Percentiles rank a stretch among this genome's conserved stretches.
These are phyloP conservation scores for Plectrocnemia conspersa DNA, from an alignment of 1,140 invertebrate genomes.

Conservation along the genomic window DNA sequence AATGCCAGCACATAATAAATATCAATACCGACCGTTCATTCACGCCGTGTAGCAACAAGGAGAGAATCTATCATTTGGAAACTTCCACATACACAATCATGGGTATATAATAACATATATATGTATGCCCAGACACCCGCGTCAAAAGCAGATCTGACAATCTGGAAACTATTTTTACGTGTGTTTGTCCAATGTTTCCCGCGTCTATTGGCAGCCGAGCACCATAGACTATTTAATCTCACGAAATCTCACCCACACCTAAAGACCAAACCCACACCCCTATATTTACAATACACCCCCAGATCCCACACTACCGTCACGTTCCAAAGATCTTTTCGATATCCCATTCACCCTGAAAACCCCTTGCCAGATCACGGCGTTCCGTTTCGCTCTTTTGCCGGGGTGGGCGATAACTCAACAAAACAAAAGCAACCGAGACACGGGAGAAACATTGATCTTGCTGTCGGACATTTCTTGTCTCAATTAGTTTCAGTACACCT, in stretches of 20 bases:
- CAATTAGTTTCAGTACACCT: slow-evolving; percentile 29
- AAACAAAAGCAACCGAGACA: slow-evolving; percentile 24
- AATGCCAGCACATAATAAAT: too few species aligned
- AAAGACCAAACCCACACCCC: too few species aligned
- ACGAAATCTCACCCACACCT: not conserved
- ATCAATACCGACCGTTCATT: too few species aligned
- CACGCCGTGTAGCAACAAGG: too few species aligned
- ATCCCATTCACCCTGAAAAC: slow-evolving; percentile 1
- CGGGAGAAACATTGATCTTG: slow-evolving; percentile 27
- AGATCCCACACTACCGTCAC: not conserved
- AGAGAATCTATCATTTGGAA: too few species aligned
- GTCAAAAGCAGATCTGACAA: too few species aligned
- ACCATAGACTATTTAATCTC: slow-evolving; percentile 7
- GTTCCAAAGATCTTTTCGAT: slow-evolving; percentile 1
- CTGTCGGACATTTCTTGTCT: slow-evolving; percentile 28
- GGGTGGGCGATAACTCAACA: slow-evolving; percentile 24
- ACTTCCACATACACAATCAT: too few species aligned
- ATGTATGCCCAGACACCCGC: too few species aligned
- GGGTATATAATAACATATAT: too few species aligned
- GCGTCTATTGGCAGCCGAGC: not conserved
- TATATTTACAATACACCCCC: too few species aligned
- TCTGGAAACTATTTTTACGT: too few species aligned
- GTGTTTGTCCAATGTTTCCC: too few species aligned
- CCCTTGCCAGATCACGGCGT: not conserved
- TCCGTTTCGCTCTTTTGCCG: not conserved